Evolutionary conservation across 2,113 vertebrate genomes (phyloP).

Genomic region (Equus przewalskii): DNA sequence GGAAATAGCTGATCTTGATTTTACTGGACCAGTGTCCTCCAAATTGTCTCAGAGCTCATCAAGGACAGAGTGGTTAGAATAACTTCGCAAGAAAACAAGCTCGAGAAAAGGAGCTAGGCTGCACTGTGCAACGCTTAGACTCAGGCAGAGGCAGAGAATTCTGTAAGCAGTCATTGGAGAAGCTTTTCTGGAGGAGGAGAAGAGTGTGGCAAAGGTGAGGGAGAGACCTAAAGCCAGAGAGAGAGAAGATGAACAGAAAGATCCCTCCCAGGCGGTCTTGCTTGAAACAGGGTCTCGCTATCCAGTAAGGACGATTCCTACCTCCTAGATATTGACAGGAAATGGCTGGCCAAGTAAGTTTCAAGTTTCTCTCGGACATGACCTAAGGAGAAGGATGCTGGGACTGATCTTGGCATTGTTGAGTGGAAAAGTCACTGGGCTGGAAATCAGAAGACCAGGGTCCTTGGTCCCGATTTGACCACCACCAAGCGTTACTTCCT

Average conservation of each 20-base stretch:
- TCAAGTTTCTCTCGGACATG: constrained; percentile 44
- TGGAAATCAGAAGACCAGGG: constrained; percentile 67
- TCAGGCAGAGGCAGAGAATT: background rate
- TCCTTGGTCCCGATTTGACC: constrained; percentile 27
- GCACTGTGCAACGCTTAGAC: background rate
- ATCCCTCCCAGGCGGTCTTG: background rate
- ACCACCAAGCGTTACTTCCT: constrained; percentile 53
- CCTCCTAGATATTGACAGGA: constrained; percentile 45
- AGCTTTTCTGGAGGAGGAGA: background rate
- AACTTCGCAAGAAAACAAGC: background rate
- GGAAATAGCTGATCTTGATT: background rate
- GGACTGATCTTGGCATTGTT: constrained; percentile 65
- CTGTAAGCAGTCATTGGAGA: background rate
- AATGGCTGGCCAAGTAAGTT: constrained; percentile 30
- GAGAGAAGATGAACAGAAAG: background rate
- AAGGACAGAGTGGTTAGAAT: background rate
- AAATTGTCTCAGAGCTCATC: background rate
- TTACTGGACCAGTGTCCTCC: background rate
- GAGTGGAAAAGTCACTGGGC: constrained; percentile 73
- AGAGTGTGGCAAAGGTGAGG: background rate
- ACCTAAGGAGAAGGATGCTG: constrained; percentile 56
- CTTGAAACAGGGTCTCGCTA: background rate
- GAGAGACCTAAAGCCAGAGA: background rate
- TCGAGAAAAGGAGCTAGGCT: background rate
- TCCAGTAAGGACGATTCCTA: background rate